Percentiles rank a stretch among this genome's conserved stretches.
These are phyloP conservation scores for Rambutsinella grinnellia DNA, from an alignment of 2,888 invertebrate species.

Conservation along the genomic window DNA sequence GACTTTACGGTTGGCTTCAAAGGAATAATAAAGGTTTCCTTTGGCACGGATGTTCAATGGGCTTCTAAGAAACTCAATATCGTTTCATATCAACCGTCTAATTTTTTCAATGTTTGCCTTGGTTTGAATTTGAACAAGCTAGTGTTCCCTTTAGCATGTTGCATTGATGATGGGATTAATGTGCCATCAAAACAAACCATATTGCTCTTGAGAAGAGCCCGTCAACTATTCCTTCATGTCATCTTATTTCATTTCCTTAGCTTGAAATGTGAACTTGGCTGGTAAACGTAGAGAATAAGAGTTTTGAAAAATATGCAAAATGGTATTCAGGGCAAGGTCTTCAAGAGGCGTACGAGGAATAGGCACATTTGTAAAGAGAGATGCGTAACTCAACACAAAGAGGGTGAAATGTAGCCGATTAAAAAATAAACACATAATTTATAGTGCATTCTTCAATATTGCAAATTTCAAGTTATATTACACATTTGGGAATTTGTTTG, in stretches of 20 bases:
- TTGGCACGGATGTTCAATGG: too few relatives aligned
- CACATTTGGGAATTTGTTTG: slow-evolving; percentile 6
- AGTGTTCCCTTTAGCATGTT: too few relatives aligned
- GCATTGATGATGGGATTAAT: slow-evolving; percentile 17
- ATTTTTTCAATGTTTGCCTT: too few relatives aligned
- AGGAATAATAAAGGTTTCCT: neutral
- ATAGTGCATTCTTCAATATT: neutral
- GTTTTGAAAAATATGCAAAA: too few relatives aligned
- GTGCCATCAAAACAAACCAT: neutral
- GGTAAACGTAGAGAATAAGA: too few relatives aligned
- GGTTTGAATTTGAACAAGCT: too few relatives aligned
- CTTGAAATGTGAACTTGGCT: too few relatives aligned
- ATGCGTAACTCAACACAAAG: slow-evolving; percentile 18
- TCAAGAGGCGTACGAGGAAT: neutral
- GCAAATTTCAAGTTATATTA: neutral
- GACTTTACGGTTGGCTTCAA: neutral
- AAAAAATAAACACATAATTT: slow-evolving; percentile 5
- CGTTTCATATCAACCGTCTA: too few relatives aligned
- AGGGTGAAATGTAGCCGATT: neutral
- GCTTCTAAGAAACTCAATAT: too few relatives aligned
- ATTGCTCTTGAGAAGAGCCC: neutral
- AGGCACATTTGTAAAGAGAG: neutral
- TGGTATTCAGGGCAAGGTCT: slow-evolving; percentile 37
- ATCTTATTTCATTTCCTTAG: neutral
- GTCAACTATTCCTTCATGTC: neutral